Evolutionary conservation across 2,888 invertebrate genomes (phyloP), one percentile per base, ranked within the genome.

Genomic region (Cheilosia urbana): DNA sequence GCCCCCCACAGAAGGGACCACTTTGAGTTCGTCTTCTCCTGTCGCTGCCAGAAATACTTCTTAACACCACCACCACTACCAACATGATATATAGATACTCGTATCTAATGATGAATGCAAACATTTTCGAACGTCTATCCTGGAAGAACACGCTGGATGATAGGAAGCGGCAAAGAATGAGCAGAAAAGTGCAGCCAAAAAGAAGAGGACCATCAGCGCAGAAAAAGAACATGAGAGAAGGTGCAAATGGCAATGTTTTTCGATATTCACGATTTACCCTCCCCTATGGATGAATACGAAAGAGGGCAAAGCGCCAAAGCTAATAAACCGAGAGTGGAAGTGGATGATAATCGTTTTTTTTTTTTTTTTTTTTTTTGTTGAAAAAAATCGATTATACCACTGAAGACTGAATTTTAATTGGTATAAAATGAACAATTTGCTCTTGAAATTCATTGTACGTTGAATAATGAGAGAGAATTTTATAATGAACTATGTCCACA

Each of bases 371-470:
- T 34, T 9, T 1, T 34, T 37, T 37, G 13, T 13, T 42, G 62
- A 9, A 42, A 69, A 76, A 82, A 77, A 77, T 82, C 82, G 77
- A 82, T 77, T 82, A 17, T 13, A 37, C 37, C 13, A 47, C 1
- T n/a, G 13, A 2, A n/a, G n/a, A n/a, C n/a, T n/a, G n/a, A n/a
- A n/a, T n/a, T n/a, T n/a, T n/a, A n/a, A 77, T 21, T 82, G 82
- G 82, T 82, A 71, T 71, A 82, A 72, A 71, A 62, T 81, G 13
- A 37, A 37, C 11, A 1, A 1, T 37, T 4, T 13, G 7, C 66
- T 60, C 66, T 68, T 73, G 24, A 40, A 17, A 9, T 11, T 11
- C 2, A 45, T 7, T 42, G 15, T n/a, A n/a, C 15, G n/a, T n/a
- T n/a, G 1, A 42, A 42, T 1, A 19, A 2, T 45, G 1, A 17